Evolutionary conservation across 1,140 invertebrate genomes (phyloP).

Genomic region (Drosophila parabipectinata): DNA sequence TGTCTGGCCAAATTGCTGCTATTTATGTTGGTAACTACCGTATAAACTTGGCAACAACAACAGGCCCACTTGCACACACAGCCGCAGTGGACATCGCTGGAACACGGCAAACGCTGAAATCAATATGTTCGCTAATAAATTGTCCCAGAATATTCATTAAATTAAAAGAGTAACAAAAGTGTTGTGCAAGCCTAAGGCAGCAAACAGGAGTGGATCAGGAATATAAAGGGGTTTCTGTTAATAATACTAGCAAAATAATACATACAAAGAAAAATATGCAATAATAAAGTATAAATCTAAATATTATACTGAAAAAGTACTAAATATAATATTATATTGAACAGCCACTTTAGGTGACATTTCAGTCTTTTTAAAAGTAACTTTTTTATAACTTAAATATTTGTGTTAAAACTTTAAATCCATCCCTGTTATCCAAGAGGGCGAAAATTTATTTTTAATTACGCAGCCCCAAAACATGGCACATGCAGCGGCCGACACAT

Average conservation of each 20-base stretch:
- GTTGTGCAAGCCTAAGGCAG: slow-evolving; percentile 29
- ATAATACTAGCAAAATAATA: too few relatives aligned
- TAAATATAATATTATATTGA: too few relatives aligned
- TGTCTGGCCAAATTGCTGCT: slow-evolving; percentile 84
- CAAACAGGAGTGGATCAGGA: slow-evolving; percentile 40
- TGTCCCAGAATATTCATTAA: slow-evolving; percentile 83
- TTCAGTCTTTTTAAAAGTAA: too few relatives aligned
- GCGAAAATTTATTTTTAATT: slow-evolving; percentile 83
- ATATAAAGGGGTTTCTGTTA: background rate
- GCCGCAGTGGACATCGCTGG: slow-evolving; percentile 41
- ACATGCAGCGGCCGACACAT: slow-evolving; percentile 76
- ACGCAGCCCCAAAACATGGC: slow-evolving; percentile 77
- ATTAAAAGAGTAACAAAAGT: slow-evolving; percentile 74
- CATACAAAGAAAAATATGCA: background rate
- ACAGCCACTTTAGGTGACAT: too few relatives aligned
- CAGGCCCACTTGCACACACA: slow-evolving; percentile 46
- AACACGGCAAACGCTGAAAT: slow-evolving; percentile 81
- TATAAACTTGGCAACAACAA: slow-evolving; percentile 79
- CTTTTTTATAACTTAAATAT: too few relatives aligned
- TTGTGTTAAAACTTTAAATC: background rate
- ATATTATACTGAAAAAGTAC: too few relatives aligned
- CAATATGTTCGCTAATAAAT: slow-evolving; percentile 83
- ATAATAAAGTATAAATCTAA: background rate
- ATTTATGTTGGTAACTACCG: slow-evolving; percentile 84
- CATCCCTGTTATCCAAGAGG: slow-evolving; percentile 50